These are phyloP conservation scores for Nesometra sesokonis DNA, from an alignment of 35 echinoderm and acorn worm species.

Conservation along the genomic window DNA sequence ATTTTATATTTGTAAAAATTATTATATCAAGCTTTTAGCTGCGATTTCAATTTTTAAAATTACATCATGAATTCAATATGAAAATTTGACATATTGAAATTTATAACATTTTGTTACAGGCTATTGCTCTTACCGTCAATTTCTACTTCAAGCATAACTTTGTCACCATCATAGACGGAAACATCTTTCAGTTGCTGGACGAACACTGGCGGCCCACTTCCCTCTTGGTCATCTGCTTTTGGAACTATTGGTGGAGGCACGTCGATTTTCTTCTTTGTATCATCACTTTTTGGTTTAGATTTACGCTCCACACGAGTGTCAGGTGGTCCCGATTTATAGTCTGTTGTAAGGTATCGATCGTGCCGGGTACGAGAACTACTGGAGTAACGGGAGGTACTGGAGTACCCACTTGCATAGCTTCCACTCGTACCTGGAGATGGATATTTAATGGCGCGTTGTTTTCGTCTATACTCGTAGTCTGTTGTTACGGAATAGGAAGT, in stretches of 20 bases:
- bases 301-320: background rate
- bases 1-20: too few species aligned
- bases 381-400: background rate
- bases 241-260: background rate
- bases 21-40: too few species aligned
- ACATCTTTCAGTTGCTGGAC: conserved; percentile 35
- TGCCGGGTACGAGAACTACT: background rate
- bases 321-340: background rate
- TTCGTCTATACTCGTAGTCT: background rate
- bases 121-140: conserved; percentile 83
- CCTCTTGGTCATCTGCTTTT: conserved; percentile 20
- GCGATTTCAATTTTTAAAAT: too few species aligned
- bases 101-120: too few species aligned
- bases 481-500: background rate
- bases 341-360: conserved; percentile 20
- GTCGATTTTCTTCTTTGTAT: conserved; percentile 9
- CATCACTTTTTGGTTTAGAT: conserved; percentile 2
- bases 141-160: conserved; percentile 72
- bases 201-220: conserved; percentile 54
- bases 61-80: too few species aligned
- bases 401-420: background rate
- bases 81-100: too few species aligned
- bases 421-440: background rate
- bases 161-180: conserved; percentile 68
- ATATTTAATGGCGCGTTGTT: background rate